Conservation (phyloP, 30 jellyfish, hydroid and myxozoan genomes). For the Pseudorhiza aurosa region DNA sequence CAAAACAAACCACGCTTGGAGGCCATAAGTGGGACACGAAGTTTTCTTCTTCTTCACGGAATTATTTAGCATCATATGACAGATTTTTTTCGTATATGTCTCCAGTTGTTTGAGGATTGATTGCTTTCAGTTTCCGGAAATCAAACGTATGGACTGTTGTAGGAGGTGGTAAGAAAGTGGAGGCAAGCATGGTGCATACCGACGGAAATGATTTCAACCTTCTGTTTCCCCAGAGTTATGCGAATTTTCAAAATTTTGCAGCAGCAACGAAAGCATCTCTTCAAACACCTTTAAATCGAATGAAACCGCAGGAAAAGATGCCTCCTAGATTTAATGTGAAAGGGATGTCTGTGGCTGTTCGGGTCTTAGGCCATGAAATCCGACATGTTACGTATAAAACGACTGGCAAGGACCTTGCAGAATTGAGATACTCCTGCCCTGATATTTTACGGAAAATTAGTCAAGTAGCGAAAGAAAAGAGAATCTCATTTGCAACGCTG, state of each 20-base stretch:
- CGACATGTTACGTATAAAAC: slow-evolving; percentile 82
- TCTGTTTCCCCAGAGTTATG: slow-evolving; percentile 32
- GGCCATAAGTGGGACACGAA: not conserved
- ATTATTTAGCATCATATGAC: too few species aligned
- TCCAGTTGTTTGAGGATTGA: not conserved
- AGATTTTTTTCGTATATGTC: not conserved
- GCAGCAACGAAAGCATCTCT: slow-evolving; percentile 42
- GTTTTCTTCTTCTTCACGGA: too few species aligned
- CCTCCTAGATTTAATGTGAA: slow-evolving; percentile 86
- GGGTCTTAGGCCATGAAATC: slow-evolving; percentile 90
- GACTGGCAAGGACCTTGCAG: slow-evolving; percentile 88
- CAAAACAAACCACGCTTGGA: not conserved
- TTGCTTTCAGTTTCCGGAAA: not conserved
- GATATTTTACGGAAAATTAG: slow-evolving; percentile 49
- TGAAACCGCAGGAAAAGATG: slow-evolving; percentile 75
- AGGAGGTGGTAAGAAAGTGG: too few species aligned
- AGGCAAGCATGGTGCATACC: slow-evolving; percentile 39
- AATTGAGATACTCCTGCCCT: slow-evolving; percentile 61
- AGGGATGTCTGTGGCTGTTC: slow-evolving; percentile 88
- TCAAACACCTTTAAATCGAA: slow-evolving; percentile 18
- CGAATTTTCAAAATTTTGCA: slow-evolving; percentile 38
- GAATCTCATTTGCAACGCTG: slow-evolving; percentile 29
- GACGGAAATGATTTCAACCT: not conserved
- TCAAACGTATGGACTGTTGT: too few species aligned
- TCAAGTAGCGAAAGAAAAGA: slow-evolving; percentile 60